Conservation (phyloP, 2,797 vertebrate species). For the Tapirus indicus region DNA sequence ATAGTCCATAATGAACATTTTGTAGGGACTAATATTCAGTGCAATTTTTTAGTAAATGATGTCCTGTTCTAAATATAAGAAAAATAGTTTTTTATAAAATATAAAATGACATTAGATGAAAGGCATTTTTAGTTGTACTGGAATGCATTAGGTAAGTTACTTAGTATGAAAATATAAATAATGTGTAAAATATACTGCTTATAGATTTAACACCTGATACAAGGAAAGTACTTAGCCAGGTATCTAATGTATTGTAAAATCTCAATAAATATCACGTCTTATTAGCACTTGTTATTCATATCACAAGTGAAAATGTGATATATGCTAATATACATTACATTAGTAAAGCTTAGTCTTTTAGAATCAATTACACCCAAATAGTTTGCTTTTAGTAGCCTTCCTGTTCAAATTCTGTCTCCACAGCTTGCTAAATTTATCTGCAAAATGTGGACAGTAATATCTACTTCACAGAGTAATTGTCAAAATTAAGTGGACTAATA, state of each 20-base stretch:
- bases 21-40: neutral
- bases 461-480: slow-evolving; percentile 16
- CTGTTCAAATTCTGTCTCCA: slow-evolving; percentile 23
- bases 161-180: slow-evolving; percentile 43
- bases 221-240: neutral
- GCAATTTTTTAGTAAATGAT: neutral
- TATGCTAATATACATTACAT: neutral
- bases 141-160: neutral
- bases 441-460: neutral
- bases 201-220: neutral
- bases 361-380: neutral
- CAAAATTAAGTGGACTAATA: slow-evolving; percentile 10
- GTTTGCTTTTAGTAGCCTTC: slow-evolving; percentile 16
- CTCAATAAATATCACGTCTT: neutral
- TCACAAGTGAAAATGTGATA: slow-evolving; percentile 19
- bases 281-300: neutral
- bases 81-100: slow-evolving; percentile 34
- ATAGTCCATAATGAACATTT: neutral
- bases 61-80: slow-evolving; percentile 24
- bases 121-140: neutral
- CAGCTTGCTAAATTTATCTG: slow-evolving; percentile 23
- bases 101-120: neutral
- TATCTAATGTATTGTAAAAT: neutral
- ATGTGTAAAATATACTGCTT: neutral
- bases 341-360: slow-evolving; percentile 44